These are phyloP conservation scores for Arenicola marina DNA, from an alignment of 2,888 invertebrate genomes.

Conservation along the genomic window DNA sequence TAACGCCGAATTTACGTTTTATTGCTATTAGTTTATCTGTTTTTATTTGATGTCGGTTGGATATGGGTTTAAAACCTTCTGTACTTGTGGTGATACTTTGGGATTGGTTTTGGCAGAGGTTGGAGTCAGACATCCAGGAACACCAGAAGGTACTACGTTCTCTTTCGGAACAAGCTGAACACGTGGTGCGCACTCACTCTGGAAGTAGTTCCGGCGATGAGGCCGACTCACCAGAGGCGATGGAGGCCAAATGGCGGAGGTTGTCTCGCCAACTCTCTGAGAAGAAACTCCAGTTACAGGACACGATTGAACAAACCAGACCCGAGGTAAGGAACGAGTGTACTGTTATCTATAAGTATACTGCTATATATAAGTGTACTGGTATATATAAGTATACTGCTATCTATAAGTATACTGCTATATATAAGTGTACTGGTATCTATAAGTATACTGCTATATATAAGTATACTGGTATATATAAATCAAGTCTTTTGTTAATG, in stretches of 20 bases:
- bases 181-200: background rate
- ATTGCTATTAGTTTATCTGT: too few relatives aligned
- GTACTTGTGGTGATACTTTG: background rate
- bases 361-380: too few relatives aligned
- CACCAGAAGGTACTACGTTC: slow-evolving; percentile 11
- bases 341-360: background rate
- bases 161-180: background rate
- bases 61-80: too few relatives aligned
- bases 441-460: too few relatives aligned
- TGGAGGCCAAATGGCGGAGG: slow-evolving; percentile 43
- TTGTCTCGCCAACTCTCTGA: slow-evolving; percentile 40
- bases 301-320: slow-evolving; percentile 36
- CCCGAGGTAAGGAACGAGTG: slow-evolving; percentile 4
- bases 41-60: too few relatives aligned
- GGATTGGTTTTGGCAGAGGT: slow-evolving; percentile 13
- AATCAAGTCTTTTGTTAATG: too few relatives aligned
- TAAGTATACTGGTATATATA: too few relatives aligned
- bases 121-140: slow-evolving; percentile 37
- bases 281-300: slow-evolving; percentile 37
- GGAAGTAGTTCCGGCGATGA: background rate
- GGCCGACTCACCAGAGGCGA: background rate
- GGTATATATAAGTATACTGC: too few relatives aligned
- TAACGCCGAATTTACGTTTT: too few relatives aligned
- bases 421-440: too few relatives aligned
- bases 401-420: too few relatives aligned